Evolutionary conservation across 2,113 vertebrate genomes (phyloP), one percentile per base, ranked within the genome.

Genomic region (Columba livia): DNA sequence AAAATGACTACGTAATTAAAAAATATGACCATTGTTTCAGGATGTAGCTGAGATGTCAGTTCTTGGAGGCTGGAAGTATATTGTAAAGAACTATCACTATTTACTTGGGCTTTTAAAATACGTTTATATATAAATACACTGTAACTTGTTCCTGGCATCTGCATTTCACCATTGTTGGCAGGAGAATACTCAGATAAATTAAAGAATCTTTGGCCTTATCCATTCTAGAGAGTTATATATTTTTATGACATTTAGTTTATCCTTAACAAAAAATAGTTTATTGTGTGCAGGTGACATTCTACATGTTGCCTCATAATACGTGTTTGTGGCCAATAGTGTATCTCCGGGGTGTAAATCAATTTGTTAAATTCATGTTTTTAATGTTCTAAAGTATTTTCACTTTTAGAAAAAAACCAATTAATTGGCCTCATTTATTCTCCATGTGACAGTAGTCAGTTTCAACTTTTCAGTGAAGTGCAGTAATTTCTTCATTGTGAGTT

Each of bases 371-470:
- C 74, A 72, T 86, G 62, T 32, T 95, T 96, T 95, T 94, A 36
- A 31, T 84, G 61, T 92, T 93, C 64, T 79, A 77, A 95, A 88
- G 18, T 73, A 85, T 94, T 97, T 95, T 92, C 5, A n/a, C 47
- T 94, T 96, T 88, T 42, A 96, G 36, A 70, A 92, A 94, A 94
- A 74, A 3, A 13, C 85, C 79, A 65, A 92, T 95, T 89, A 91
- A 86, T 93, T 90, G 5, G 6, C 15, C 32, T 94, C 9, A 8
- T 95, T 97, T 96, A 60, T 89, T 94, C 29, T 95, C 25, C 18
- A 34, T 74, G 56, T 93, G 72, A 84, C 71, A 94, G 38, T 25
- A 2, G 74, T 79, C 19, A 81, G 17, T 26, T 93, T 91, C 58
- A 60, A 24, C 38, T 44, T 78, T 84, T 47, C 64, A 75, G 20